These are phyloP conservation scores for Drosophila subquinaria DNA, from an alignment of 2,888 invertebrate genomes.

Conservation along the genomic window DNA sequence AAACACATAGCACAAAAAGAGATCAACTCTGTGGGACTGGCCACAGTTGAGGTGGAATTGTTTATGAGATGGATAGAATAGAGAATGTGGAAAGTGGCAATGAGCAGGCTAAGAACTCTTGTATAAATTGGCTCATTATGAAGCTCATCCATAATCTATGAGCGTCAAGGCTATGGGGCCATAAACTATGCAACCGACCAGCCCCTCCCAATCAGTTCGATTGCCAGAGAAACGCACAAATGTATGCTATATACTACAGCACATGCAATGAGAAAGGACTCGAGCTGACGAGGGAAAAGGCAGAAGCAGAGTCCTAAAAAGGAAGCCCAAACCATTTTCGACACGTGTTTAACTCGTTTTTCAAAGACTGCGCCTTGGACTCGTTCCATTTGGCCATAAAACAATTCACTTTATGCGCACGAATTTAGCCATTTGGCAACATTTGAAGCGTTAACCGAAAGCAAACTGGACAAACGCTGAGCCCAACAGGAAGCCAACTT, in stretches of 20 bases:
- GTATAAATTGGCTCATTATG: constrained; percentile 83
- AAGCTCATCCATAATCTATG: constrained; percentile 82
- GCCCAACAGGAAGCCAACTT: constrained; percentile 32
- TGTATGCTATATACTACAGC: constrained; percentile 50
- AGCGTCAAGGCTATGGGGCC: constrained; percentile 59
- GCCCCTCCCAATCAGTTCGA: constrained; percentile 64
- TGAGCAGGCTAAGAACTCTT: constrained; percentile 59
- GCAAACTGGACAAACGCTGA: constrained; percentile 23
- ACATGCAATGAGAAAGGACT: constrained; percentile 23
- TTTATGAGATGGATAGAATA: constrained; percentile 53
- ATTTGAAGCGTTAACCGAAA: constrained; percentile 67
- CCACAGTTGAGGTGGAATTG: constrained; percentile 58
- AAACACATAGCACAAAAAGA: constrained; percentile 6
- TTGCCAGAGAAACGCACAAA: constrained; percentile 53
- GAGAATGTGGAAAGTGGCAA: constrained; percentile 21
- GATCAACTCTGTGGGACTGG: constrained; percentile 30
- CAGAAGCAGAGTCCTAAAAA: constrained; percentile 15
- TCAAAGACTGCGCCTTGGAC: constrained; percentile 57
- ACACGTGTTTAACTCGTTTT: constrained; percentile 82
- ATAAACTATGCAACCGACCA: constrained; percentile 66
- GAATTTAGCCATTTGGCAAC: constrained; percentile 79
- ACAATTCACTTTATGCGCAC: constrained; percentile 80
- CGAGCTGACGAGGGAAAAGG: constrained; percentile 2
- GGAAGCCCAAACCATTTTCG: constrained; percentile 66
- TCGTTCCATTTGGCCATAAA: constrained; percentile 57